Evolutionary conservation across 1,140 invertebrate species (phyloP), one percentile per base, ranked within the genome.

Genomic region (Diorhabda carinulata): DNA sequence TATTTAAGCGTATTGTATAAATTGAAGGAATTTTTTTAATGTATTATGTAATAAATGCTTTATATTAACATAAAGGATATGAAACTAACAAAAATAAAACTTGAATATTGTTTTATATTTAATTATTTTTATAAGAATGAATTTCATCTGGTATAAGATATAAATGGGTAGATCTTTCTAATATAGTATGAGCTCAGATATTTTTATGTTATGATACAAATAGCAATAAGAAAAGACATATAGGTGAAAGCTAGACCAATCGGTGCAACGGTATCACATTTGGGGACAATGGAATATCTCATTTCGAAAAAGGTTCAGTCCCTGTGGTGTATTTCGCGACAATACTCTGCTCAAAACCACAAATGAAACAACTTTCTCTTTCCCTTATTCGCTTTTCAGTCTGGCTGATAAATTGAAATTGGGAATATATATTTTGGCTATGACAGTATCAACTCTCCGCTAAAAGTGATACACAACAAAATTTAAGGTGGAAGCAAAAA

Each of bases 281-380:
- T 68, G 57, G 67, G 67, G 59, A 68, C 61, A 63, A 62, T 63
- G 52, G 59, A 62, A 62, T 25, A 47, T 47, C 45, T 68, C 61
- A 60, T 60, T 67, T 60, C 65, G 43, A 45, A 67, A 52, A 60
- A 67, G 57, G 65, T 67, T 40, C 40, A 25, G 25, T 60, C 65
- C 43, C 57, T 60, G 9, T 43, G 41, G 58, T 43, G 58, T 47
- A 10, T 56, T 59, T 45, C 45, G 58, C 42, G 65, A 67, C 65
- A 67, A 67, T 67, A 67, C 65, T 67, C 42, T 66, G 52, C 52
- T 66, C 52, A 41, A 61, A 59, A 67, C 65, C 65, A 52, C 65
- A 67, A 67, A 67, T 67, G 58, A 67, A 59, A 59, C 40, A 25
- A 60, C 65, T 67, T 60, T 67, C 65, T 52, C 58, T 67, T 67